phyloP scores from a whole-genome alignment of 2,888 invertebrate genomes.

The Ditylenchus weischeri region DNA sequence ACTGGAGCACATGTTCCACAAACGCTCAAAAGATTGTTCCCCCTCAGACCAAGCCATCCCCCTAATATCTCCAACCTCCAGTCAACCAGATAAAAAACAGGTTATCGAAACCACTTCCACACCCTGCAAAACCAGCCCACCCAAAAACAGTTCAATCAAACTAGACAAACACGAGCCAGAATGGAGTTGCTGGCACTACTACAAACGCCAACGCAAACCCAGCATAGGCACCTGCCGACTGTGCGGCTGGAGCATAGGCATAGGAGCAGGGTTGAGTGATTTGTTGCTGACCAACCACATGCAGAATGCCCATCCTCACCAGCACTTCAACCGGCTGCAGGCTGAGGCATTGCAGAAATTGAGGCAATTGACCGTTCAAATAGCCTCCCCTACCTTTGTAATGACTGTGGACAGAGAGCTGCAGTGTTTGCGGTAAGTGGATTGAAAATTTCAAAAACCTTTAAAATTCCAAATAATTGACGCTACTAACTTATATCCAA shows the following conservation, averaged over 20 bases:
- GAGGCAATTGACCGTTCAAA: too few species aligned
- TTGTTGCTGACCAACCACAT: neutral
- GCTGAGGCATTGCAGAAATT: neutral
- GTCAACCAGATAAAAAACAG: neutral
- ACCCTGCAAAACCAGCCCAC: neutral
- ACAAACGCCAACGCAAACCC: conserved; percentile 1
- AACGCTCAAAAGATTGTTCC: neutral
- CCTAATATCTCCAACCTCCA: neutral
- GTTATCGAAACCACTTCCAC: neutral
- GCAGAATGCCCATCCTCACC: neutral
- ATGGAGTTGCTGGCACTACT: conserved; percentile 1
- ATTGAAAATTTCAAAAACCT: too few species aligned
- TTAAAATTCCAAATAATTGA: too few species aligned
- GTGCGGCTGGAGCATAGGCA: neutral
- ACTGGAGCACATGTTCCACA: conserved; percentile 1
- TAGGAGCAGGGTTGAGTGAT: neutral
- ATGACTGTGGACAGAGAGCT: too few species aligned
- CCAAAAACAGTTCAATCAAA: too few species aligned
- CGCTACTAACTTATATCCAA: too few species aligned
- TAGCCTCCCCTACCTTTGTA: too few species aligned
- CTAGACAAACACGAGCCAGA: conserved; percentile 5
- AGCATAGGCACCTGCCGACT: neutral
- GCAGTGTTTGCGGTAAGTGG: too few species aligned
- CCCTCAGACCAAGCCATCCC: neutral
- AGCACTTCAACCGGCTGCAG: neutral